Base-by-base conservation (phyloP, 1,140 invertebrate genomes). In the Drosophila lacteicornis region DNA sequence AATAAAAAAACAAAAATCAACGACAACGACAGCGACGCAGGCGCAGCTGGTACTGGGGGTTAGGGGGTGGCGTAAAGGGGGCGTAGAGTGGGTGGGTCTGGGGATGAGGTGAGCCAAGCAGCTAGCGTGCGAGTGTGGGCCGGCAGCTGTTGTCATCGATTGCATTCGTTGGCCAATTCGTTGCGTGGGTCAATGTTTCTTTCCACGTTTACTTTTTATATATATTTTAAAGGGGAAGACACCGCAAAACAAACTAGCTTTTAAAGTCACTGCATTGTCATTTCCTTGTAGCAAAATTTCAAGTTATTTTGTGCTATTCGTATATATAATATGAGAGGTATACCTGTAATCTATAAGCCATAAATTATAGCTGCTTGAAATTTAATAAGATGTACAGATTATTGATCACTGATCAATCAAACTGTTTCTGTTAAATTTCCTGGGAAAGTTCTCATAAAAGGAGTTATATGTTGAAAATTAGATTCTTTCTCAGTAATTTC, bases 111-210 rank as follows among this genome's bases (percentile, higher is more conserved):
- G 69, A 73, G 67, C 53, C 58, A 56, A 60, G 74, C 61, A 40
- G 36, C 53, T 13, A 55, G 36, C 12, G 27, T 33, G 51, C 53
- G 45, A 65, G 75, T 62, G 84, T 84, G 68, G 82, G 74, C 58
- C 47, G 69, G 69, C 30, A 43, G 67, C 77, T 56, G 62, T 57
- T 84, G 82, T 75, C 80, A 69, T 71, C 66, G 75, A 73, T 75
- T 81, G 79, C 81, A 90, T 76, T 90, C 53, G 51, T 61, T 67
- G 73, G 67, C 75, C 65, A 60, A 59, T 57, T 51, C 43, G 55
- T 47, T 86, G 79, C 77, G 82, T 79, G 82, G 79, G 78, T 81
- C 55, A 66, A 30, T 67, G 51, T 67, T 53, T 57, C 55, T 67
- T 27, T 25, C 7, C 30, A 46, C 12, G 9, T 27, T 36, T 36